Base-by-base conservation (phyloP, 1,140 invertebrate genomes). In the Diabrotica undecimpunctata region DNA sequence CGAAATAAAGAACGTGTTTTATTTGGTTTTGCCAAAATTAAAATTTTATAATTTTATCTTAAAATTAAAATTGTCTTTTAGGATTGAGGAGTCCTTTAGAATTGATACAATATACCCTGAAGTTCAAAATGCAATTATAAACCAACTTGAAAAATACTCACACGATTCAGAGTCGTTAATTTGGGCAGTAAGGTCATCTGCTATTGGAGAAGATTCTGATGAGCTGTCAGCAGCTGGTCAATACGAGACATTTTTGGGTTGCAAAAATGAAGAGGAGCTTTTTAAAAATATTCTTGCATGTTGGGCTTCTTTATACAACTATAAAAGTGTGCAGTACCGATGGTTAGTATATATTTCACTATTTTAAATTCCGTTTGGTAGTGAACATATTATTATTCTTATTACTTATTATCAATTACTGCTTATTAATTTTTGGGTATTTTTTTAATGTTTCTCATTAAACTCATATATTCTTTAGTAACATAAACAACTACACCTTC, bases 221-320 rank as follows among this genome's bases (percentile, higher is more conserved):
- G 90, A 90, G 78, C 73, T 85, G 77, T 94, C 91, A 0, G 87
- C 89, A 5, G 92, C 93, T n/a, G 93, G 93, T 14, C 92, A 95
- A 81, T 91, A 94, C 79, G 85, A 87, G 52, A 93, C 90, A 0
- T 84, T 88, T 66, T 79, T 95, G 0, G 90, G 90, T 5, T 83
- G 90, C 39, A 76, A 77, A 35, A 79, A 74, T 7, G 73, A 79
- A 38, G 77, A 79, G 6, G 79, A 87, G 71, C 77, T 93, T 3
- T 53, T 86, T 1, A 67, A 79, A 37, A 86, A 83, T 0, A 78
- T 94, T 5, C 79, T 84, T 37, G 81, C 84, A 52, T 95, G 92
- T 74, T 95, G 92, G 92, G 88, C 86, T 0, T 94, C 92, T 1
- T 83, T 92, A 41, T 94, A 87, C 73, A 82, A 88, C 0, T 87